Evolutionary conservation across 2,888 invertebrate species (phyloP), one percentile per base, ranked within the genome.

Genomic region (Pocota personata): DNA sequence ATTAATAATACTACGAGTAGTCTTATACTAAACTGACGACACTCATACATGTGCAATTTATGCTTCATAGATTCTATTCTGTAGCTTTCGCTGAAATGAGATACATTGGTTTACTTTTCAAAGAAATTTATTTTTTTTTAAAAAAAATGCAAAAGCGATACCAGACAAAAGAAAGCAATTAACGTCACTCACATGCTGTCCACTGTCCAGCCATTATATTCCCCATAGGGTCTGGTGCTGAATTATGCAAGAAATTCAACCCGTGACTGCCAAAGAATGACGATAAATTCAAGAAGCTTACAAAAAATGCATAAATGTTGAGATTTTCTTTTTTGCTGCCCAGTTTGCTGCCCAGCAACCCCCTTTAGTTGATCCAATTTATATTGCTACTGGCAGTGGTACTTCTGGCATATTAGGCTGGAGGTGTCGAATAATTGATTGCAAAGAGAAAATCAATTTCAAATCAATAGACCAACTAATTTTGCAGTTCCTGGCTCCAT

Each of bases 281-380:
- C 55, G 19, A 77, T 73, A 77, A 67, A 77, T 73, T 82, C 55
- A 57, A 72, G 72, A 72, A 72, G 80, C 76, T 86, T 71, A 60
- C 57, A 58, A 6, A 14, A 60, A 27, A 57, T 35, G 12, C 48
- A 35, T 27, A 43, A 48, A 66, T 57, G 43, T 46, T 52, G 64
- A 58, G 75, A 75, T 84, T 79, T 79, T 37, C 40, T 32, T 19
- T 27, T 30, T 57, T 52, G 60, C 7, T 7, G 3, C 12, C 6
- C 76, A 60, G 35, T 40, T 12, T 16, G 37, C 27, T 32, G 32
- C 8, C 24, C 37, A n/a, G 48, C 52, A 14, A 58, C 55, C 86
- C 77, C 67, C 67, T 71, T 82, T 82, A 77, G 71, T 48, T 82
- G 82, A 86, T 86, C 86, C 76, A 86, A 86, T 86, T 86, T 71